Base-by-base conservation (phyloP, 2,888 invertebrate species). In the Catotricha subobsoleta region DNA sequence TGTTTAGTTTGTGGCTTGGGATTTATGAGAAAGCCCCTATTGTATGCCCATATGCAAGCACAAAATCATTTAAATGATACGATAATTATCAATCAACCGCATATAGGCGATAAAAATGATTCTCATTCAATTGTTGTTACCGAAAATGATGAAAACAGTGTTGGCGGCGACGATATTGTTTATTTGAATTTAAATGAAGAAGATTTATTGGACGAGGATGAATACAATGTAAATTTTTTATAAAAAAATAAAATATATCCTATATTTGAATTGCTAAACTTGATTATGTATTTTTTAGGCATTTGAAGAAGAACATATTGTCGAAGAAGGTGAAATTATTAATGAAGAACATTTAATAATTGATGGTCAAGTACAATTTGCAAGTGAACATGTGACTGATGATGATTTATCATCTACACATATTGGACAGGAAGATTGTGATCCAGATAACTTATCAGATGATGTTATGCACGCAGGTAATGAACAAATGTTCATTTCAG, bases 51-150 rank as follows among this genome's bases (percentile, higher is more conserved):
- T 52, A 81, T 83, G 79, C 47, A 52, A 25, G 3, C n/a, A 6
- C 23, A 28, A 20, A 28, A 40, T 2, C 86, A 86, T 55, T 56
- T 77, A 28, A 81, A 81, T 41, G 82, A 82, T 49, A 80, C 79
- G 0, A 86, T 86, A 47, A 80, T 84, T 1, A 77, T 84, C 0
- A 86, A 84, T 54, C 81, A 83, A 53, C 84, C 84, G 0, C 66
- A 79, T 38, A 67, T 84, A n/a, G 21, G 21, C 6, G 23, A 27
- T 18, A 28, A 38, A 15, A n/a, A 27, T 4, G 25, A 36, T 15
- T 10, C 13, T 38, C 16, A 23, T 8, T 28, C 16, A 28, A 38
- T 4, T n/a, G 19, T 18, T 19, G 10, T 16, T n/a, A 6, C 16
- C 29, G 29, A n/a, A 15, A 5, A 13, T 3, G 27, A 29, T 8